Base-by-base conservation (phyloP, 2,113 vertebrate genomes). In the Potamarius usumacintae region DNA sequence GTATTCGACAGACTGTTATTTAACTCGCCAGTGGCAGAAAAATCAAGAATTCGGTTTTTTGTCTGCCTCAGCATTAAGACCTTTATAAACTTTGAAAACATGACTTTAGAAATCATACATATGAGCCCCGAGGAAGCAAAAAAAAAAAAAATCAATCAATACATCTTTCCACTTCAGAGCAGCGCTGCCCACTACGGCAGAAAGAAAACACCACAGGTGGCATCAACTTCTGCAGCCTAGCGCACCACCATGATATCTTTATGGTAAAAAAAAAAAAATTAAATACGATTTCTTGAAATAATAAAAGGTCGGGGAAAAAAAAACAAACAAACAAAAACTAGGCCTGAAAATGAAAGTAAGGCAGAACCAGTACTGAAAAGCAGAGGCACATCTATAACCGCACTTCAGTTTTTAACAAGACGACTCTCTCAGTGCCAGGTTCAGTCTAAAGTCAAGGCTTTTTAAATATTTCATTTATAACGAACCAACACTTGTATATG, bases 121-220 rank as follows among this genome's bases (percentile, higher is more conserved):
- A n/a, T 52, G 48, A 52, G 52, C 20, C 55, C 65, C 27, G 34
- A 17, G 82, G 27, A 62, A 87, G 50, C 34, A 63, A 34, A 0
- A 30, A 67, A 42, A 42, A 42, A 42, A 42, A 42, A 42, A 42
- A 42, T n/a, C n/a, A 90, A 90, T 91, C 87, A 87, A 91, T 89
- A 86, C 11, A 74, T 91, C 76, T 83, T 88, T 85, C 63, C 77
- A n/a, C 11, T 78, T 84, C 1, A 18, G 27, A 89, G 82, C 85
- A 53, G 87, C 63, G 11, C 58, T 80, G 53, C 82, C 53, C 22
- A 30, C 34, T 15, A 27, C 60, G 27, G 34, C 72, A 84, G 48
- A n/a, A 25, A 14, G 4, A 77, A 74, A 53, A 22, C 71, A 50
- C 72, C 30, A 74, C 17, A 48, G 71, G 18, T 74, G 34, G 34